Evolutionary conservation across 2,797 vertebrate species (phyloP), one percentile per base, ranked within the genome.

Genomic region (Hozukius guyotensis): DNA sequence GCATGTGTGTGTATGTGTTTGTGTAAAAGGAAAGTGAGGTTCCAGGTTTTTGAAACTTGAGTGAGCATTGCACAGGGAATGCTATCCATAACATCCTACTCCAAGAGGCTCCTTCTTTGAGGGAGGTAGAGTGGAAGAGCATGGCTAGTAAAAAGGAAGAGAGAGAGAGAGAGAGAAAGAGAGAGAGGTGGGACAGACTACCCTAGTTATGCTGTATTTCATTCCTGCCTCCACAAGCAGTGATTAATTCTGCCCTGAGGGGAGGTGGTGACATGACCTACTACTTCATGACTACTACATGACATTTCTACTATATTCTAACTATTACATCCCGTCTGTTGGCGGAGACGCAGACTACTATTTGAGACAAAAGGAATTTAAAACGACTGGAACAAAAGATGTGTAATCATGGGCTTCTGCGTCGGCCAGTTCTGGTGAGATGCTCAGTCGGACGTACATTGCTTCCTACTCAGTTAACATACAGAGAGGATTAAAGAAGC

Each of bases 31-130:
- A 82, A 86, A 92, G 78, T 64, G 69, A 87, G 74, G 66, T 72
- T 89, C 75, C 64, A 81, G 64, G 74, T 78, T 88, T 89, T 85
- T 75, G 74, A 91, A 92, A 83, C 75, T 60, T 83, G 80, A 91
- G 89, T 70, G 78, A 90, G 74, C 67, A 74, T 53, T 81, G 83
- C 63, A 83, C 56, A 60, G 81, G 77, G 76, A 91, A 88, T 60
- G 80, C 72, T 80, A 89, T 89, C 81, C 83, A 89, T 88, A 93
- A 91, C 88, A 91, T 86, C 86, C 82, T 81, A 90, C 73, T 84
- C 61, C 29, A 72, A 86, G 72, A 80, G 62, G 72, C 59, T 82
- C 80, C 69, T 65, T 65, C 73, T 62, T 31, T 32, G 34, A 83
- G 62, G 20, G 65, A 75, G 60, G 29, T 52, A 63, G 29, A 70